These are phyloP conservation scores for Trachops cirrhosus DNA, from an alignment of 2,797 vertebrate genomes.

Conservation along the genomic window DNA sequence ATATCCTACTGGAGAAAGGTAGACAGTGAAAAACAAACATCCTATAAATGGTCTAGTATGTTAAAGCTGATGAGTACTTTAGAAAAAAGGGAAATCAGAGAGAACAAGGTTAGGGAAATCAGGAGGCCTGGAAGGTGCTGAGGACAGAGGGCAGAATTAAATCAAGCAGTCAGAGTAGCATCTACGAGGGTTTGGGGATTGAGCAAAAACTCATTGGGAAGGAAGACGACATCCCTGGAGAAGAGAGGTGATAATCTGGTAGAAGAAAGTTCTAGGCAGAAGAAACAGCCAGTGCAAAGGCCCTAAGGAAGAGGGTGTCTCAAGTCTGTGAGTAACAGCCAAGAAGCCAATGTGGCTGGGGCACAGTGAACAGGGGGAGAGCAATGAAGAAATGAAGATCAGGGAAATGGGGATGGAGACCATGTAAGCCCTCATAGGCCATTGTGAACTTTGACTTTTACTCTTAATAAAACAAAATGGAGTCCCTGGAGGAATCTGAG, in stretches of 20 bases:
- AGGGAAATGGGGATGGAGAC: background rate
- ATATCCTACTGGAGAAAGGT: background rate
- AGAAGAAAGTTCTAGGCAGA: background rate
- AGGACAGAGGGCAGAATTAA: background rate
- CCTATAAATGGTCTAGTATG: background rate
- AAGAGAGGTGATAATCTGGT: background rate
- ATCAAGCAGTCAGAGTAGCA: background rate
- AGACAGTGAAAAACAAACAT: conserved; percentile 21
- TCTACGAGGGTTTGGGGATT: background rate
- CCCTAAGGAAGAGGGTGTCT: background rate
- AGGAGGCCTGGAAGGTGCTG: background rate
- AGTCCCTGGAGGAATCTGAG: background rate
- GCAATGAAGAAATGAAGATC: background rate
- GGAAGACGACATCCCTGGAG: background rate
- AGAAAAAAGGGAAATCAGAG: background rate
- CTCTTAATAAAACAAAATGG: conserved; percentile 4
- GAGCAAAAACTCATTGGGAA: background rate
- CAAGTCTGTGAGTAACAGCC: background rate
- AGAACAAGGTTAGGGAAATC: background rate
- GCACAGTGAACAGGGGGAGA: background rate
- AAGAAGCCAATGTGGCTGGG: background rate
- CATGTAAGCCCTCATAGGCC: background rate
- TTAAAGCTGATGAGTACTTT: conserved; percentile 12
- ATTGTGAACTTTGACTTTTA: background rate
- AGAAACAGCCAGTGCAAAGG: background rate